Base-by-base conservation (phyloP, 2,888 invertebrate genomes). In the Drosophila kambysellisi region DNA sequence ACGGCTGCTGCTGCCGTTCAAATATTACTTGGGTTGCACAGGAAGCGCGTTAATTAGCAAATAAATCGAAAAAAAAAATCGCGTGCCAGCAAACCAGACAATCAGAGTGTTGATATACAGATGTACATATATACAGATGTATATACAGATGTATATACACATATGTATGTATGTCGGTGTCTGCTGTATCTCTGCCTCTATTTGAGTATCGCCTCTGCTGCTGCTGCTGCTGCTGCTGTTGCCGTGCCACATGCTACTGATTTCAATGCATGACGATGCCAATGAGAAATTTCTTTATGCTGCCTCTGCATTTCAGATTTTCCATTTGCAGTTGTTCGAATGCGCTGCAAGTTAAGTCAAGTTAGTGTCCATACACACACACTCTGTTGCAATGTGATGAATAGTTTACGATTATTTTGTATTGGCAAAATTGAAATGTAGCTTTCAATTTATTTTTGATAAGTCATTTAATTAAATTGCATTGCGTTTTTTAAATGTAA, bases 21-120 rank as follows among this genome's bases (percentile, higher is more conserved):
- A 32, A 35, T 9, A 39, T 48, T n/a, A 43, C 54, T 56, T 78
- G 39, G 61, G 51, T 63, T 57, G 65, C 74, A 71, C 74, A 83
- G 85, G 75, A 87, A 81, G 67, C 79, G 82, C 84, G 87, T 83
- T 85, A 89, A 85, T 85, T 85, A 89, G 85, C 84, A 87, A 83
- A 89, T 89, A 85, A 81, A 87, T 83, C 46, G 46, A 2, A 15
- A 88, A 83, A 85, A 82, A 84, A 25, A 25, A 25, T 25, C 76
- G 66, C 76, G 72, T 78, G 72, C 72, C 88, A 43, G 70, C 65
- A 73, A 80, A 62, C 67, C 67, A 68, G 75, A 72, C 74, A 83
- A 86, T 81, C 85, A 73, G 25, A 25, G 3, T 20, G 46, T 46
- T 20, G 46, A 46, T 15, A 46, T 46, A 25, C 46, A 46, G 20